These are phyloP conservation scores for Embidobia sp. DNA, from an alignment of 2,888 invertebrate genomes.

Conservation along the genomic window DNA sequence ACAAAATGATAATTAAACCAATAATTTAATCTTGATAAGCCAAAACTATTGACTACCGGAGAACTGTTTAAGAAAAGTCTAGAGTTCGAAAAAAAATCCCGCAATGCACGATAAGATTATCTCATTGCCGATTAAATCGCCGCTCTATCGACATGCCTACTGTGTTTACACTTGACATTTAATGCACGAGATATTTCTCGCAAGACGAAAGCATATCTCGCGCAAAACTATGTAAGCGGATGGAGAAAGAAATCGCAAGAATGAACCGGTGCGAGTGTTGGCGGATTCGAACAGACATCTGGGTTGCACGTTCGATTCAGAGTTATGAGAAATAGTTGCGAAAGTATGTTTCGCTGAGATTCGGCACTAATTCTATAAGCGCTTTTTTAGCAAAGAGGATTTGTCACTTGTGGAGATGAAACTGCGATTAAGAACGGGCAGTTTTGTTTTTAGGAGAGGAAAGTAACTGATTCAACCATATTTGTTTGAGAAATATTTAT, in stretches of 20 bases:
- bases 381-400: no score
- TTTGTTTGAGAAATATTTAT: no score
- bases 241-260: slow-evolving; percentile 30
- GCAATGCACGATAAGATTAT: slow-evolving; percentile 18
- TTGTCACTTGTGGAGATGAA: no score
- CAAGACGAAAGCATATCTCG: slow-evolving; percentile 12
- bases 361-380: neutral
- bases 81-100: slow-evolving; percentile 40
- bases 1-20: no score
- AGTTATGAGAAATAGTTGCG: slow-evolving; percentile 35
- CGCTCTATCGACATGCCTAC: slow-evolving; percentile 23
- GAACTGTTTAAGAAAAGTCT: no score
- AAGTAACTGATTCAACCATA: no score
- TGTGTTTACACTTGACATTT: slow-evolving; percentile 50
- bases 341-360: slow-evolving; percentile 25
- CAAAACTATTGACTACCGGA: no score
- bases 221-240: neutral
- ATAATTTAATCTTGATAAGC: no score
- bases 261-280: slow-evolving; percentile 29
- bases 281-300: slow-evolving; percentile 38
- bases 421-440: no score
- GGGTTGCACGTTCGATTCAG: slow-evolving; percentile 34
- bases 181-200: slow-evolving; percentile 34
- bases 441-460: no score
- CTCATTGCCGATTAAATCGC: slow-evolving; percentile 41